Base-by-base conservation (phyloP, 2,113 vertebrate genomes). In the Isurus oxyrinchus region DNA sequence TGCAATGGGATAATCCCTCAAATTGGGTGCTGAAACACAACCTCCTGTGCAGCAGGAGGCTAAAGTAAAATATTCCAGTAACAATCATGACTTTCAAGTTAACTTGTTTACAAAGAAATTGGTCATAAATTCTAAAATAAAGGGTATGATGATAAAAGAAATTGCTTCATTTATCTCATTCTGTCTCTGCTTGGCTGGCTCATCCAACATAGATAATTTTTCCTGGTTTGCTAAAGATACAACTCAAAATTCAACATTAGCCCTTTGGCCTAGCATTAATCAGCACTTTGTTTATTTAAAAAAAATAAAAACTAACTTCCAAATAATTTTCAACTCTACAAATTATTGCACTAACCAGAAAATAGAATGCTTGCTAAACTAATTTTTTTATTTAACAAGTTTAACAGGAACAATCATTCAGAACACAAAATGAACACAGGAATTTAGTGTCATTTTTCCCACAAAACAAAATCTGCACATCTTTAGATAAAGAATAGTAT, bases 321-420 rank as follows among this genome's bases (percentile, higher is more conserved):
- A 95, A 69, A 35, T 49, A 49, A 93, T 66, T 69, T 19, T 95
- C 8, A 88, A 5, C 13, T 55, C 44, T 95, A 67, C 23, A 95
- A 95, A 95, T 95, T 53, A 59, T 95, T 14, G 31, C 16, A 27
- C 27, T 27, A 35, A 91, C 35, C 66, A 53, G n/a, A 61, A 69
- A 67, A 90, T 57, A 72, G 16, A 40, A 95, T 35, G 66, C 8
- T 49, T 10, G 44, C 31, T 72, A 72, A 49, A 4, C 11, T 88
- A 88, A 88, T 35, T 76, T 19, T 19, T 95, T 95, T 95, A 95
- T 95, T 95, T 53, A 95, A 55, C 67, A 95, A 95, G 13, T 95
- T 93, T 49, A 72, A 72, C 67, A 55, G 49, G 27, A 95, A 35
- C 14, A 59, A 49, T 31, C 61, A 69, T 27, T 91, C 40, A 67